Base-by-base conservation (phyloP, 1,140 invertebrate species). In the Zaprionus davidi region DNA sequence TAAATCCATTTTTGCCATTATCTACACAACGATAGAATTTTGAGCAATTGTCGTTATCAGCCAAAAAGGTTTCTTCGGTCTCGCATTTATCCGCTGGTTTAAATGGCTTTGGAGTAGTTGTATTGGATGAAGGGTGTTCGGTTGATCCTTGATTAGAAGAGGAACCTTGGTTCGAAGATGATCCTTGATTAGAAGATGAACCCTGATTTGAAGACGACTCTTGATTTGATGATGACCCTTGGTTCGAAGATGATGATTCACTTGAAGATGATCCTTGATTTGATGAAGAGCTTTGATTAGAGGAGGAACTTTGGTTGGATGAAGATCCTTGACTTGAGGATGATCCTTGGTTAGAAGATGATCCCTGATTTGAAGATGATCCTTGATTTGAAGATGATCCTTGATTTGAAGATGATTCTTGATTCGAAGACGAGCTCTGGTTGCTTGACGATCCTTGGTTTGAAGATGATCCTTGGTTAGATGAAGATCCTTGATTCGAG, bases 1-100 rank as follows among this genome's bases (percentile, higher is more conserved):
- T 94, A 77, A 93, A 95, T 44, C 93, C 93, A 4, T 94, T 94
- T 56, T 93, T 92, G 15, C 94, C 94, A 86, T 94, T 93, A 76
- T 94, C 93, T 2, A 95, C 94, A 82, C 95, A 96, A 70, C 95
- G 93, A 78, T 95, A 96, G 86, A 96, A 96, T 81, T 95, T 95
- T 36, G 93, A 93, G 74, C 96, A 96, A 79, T 96, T 94, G 53
- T 94, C 93, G 31, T 93, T 92, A 79, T 95, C 93, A 13, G 93
- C 93, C 73, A 94, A 93, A 82, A 95, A 96, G 26, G 88, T 95
- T 94, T 93, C 94, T 94, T 73, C 93, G 70, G 56, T 80, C 76
- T 87, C 94, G 93, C 74, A 87, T 59, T 79, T 82, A 12, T 83
- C 76, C 17, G 88, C 82, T n/a, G 88, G 88, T 2, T 69, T 88